Evolutionary conservation across 35 echinoderm and acorn worm genomes (phyloP).

Genomic region (Lytechinus pictus): DNA sequence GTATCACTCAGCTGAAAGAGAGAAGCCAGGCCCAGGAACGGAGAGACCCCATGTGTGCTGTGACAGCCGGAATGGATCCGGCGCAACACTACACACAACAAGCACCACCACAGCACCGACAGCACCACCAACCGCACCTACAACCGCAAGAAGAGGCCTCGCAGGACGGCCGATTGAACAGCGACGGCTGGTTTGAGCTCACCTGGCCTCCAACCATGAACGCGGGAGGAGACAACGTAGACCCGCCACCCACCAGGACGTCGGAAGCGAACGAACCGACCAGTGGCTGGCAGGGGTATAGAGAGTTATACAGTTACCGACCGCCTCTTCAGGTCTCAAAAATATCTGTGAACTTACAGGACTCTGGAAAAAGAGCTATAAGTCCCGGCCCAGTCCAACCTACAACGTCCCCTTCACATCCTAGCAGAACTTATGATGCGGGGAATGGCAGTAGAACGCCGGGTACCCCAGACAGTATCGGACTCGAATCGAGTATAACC

Average conservation of each 20-base stretch:
- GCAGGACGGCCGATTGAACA: background rate
- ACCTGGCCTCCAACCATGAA: conserved; percentile 6
- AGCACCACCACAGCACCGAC: background rate
- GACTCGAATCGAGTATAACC: conserved; percentile 36
- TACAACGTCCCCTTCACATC: background rate
- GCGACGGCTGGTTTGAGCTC: conserved; percentile 19
- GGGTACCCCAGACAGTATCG: conserved; percentile 24
- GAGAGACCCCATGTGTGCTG: conserved; percentile 32
- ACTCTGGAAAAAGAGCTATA: background rate
- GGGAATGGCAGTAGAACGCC: conserved; percentile 43
- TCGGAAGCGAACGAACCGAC: background rate
- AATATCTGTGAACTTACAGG: conserved; percentile 20
- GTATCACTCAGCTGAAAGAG: background rate
- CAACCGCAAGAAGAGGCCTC: background rate
- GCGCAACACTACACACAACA: background rate
- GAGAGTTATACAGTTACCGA: background rate
- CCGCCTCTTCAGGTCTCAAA: conserved; percentile 23
- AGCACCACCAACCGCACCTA: background rate
- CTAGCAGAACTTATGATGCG: conserved; percentile 18
- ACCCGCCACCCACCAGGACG: background rate
- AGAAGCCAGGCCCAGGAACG: conserved; percentile 4
- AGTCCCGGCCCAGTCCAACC: background rate
- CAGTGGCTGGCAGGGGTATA: background rate
- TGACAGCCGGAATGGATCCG: conserved; percentile 42
- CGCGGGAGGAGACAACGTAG: background rate